Percentiles rank a stretch among this genome's conserved stretches.
Conservation (phyloP, 1,140 invertebrate species). For the Cyrtorhinus lividipennis region DNA sequence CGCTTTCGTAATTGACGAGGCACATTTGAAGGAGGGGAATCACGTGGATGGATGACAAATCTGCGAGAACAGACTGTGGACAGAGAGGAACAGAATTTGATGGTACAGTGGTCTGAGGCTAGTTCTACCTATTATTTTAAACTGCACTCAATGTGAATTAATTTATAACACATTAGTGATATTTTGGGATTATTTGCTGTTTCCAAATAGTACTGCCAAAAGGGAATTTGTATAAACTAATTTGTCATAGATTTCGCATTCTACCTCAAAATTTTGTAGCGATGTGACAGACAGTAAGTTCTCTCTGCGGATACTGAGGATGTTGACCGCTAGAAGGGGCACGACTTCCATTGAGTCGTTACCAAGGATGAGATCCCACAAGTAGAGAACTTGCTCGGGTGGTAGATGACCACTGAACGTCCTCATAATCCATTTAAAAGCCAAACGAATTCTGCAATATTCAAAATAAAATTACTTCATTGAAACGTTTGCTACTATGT, state of each 20-base stretch:
- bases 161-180: too few species aligned
- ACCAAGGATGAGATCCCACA: constrained; percentile 86
- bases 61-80: constrained; percentile 68
- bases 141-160: too few species aligned
- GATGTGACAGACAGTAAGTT: constrained; percentile 34
- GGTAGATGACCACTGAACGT: constrained; percentile 87
- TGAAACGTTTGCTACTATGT: too few species aligned
- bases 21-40: constrained; percentile 65
- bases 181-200: too few species aligned
- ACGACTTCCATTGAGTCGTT: constrained; percentile 84
- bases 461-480: constrained; percentile 11
- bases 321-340: constrained; percentile 68
- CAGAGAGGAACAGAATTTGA: constrained; percentile 19
- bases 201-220: neutral
- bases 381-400: constrained; percentile 73
- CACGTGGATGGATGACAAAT: constrained; percentile 77
- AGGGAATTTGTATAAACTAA: neutral
- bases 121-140: neutral
- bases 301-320: constrained; percentile 81
- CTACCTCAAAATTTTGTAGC: constrained; percentile 19
- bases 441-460: constrained; percentile 57
- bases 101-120: too few species aligned
- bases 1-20: constrained; percentile 30
- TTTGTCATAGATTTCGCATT: neutral
- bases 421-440: constrained; percentile 91